Evolutionary conservation across 2,113 vertebrate species (phyloP), one percentile per base, ranked within the genome.

Genomic region (Butastur rufipennis): DNA sequence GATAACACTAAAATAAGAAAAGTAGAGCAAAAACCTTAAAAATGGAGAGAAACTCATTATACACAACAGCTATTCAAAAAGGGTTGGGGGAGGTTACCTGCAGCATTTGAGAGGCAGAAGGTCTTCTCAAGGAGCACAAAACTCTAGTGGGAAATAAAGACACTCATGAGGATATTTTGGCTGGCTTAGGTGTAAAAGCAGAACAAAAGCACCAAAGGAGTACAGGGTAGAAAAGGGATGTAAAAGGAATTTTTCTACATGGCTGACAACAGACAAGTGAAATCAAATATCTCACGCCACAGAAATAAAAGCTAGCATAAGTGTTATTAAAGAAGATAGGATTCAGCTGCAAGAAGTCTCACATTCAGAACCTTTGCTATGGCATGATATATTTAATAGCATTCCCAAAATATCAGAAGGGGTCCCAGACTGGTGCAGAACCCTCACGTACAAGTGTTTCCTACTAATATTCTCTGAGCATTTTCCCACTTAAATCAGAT

Each of bases 361-460:
- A 7, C 45, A 11, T 26, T 32, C 66, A 23, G 59, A 68, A 88
- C 72, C 67, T 91, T 68, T 67, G 59, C 75, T 25, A 1, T 3
- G 43, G 15, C 16, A 16, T 13, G 17, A 26, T 1, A 3, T 13
- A 5, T 32, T 36, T 25, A 63, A 66, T 2, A 42, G 38, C 21
- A 50, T 6, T 48, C 73, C 45, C 52, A 19, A 52, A 13, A 22
- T 5, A 50, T 11, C 47, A 47, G 27, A 22, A 56, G 40, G 23
- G 74, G 20, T 40, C 67, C 38, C 55, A 42, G 27, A 10, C 74
- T 73, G 61, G 40, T 56, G 36, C 42, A 53, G 52, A 61, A 22
- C 36, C 68, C 36, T 47, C 10, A 1, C 0, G 4, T 10, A 11
- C 40, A 16, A 34, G 11, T 14, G 26, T 2, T 5, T 55, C 16